Base-by-base conservation (phyloP, 2,113 vertebrate genomes). In the Xenopus tropicalis region DNA sequence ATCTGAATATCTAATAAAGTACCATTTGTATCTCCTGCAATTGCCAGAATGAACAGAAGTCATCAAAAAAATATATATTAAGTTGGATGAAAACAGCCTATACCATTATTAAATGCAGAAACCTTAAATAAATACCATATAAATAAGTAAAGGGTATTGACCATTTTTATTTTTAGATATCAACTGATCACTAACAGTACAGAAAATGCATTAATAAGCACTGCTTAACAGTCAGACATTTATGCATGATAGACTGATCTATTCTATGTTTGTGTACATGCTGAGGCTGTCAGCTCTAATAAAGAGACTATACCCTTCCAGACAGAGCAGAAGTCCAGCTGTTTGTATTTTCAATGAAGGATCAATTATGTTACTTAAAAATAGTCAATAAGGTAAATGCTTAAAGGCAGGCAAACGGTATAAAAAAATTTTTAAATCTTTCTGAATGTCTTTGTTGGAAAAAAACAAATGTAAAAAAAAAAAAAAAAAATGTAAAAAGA, bases 271-370 rank as follows among this genome's bases (percentile, higher is more conserved):
- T 42, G 37, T 68, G 43, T 74, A 22, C 66, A 69, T 29, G 57
- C 66, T 69, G 66, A 42, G 57, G 29, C 65, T 68, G 72, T 68
- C 72, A 75, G 14, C 11, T 69, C 24, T 54, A 62, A 75, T 75
- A 69, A 75, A 21, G 37, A 52, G 14, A 67, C 46, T 23, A 14
- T 37, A 22, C 14, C 46, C 24, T 68, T 20, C 14, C 17, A 43
- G 37, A 25, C 16, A 54, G 46, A 43, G 24, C 9, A 46, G 58
- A 61, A 61, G 29, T 52, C 72, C 65, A 69, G 65, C 65, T 69
- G 72, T 75, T 68, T 69, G 44, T 68, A 52, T 37, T 24, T 68
- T 59, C 54, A 37, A 48, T 51, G 64, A 66, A 66, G 17, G 21
- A 66, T 73, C 62, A 66, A 66, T 66, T 59, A 24, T 16, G 20